Evolutionary conservation across 2,797 vertebrate species (phyloP), one percentile per base, ranked within the genome.

Genomic region (Pseudochirops corinnae): DNA sequence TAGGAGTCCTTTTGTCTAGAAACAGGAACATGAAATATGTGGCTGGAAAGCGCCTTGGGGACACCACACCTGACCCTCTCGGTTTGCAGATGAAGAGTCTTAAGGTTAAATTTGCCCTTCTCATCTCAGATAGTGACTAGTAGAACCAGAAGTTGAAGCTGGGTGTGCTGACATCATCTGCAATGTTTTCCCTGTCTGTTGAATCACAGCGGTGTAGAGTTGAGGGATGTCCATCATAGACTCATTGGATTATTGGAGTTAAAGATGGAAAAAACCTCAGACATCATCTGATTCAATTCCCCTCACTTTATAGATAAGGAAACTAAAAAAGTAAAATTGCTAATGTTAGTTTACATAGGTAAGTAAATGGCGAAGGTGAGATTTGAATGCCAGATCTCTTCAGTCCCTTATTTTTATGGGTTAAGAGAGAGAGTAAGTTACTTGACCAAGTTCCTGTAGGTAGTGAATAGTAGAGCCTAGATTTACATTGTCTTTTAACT

Each of bases 211-310:
- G 10, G 18, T 46, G 46, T 46, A 46, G 29, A 82, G 18, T 82
- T 46, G 21, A 46, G 74, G 18, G 74, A 46, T n/a, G 9, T 0
- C 11, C 39, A 82, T 82, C 74, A 46, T 46, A 26, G 33, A 82
- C 29, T 82, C 12, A 24, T 46, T 2, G 2, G 91, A 53, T 67
- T 24, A n/a, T 56, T 95, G n/a, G 62, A 56, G 94, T 50, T 55
- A 24, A 67, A 57, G 10, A 28, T 95, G 46, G 18, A 92, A 96
- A 46, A 21, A 28, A 93, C 31, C 9, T 93, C 90, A 39, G 92
- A 31, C 9, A 4, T 92, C 94, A 93, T 93, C 97, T 62, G 94
- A 53, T 16, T 92, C 82, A 96, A 90, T n/a, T 60, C 95, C 57
- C 94, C 33, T 82, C 74, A 10, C 39, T 82, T 82, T 39, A 82